Evolutionary conservation across 1,140 invertebrate species (phyloP), one percentile per base, ranked within the genome.

Genomic region (Cydia pomonella): DNA sequence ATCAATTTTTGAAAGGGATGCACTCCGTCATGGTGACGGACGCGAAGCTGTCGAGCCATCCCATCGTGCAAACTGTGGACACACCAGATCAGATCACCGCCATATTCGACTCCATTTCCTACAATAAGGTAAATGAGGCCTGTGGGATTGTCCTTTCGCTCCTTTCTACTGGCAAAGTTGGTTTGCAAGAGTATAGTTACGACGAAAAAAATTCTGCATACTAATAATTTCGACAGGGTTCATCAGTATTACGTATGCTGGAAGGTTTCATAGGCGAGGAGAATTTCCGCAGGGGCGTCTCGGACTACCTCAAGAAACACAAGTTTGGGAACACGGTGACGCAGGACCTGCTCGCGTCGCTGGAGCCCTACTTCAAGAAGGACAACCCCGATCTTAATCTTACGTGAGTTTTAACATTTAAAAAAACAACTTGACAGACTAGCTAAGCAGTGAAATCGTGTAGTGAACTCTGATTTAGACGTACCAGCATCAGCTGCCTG

Each of bases 31-130:
- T 99, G 73, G 91, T 92, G 3, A 93, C 96, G 12, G 99, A 99
- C 87, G 94, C 96, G 1, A 96, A 97, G 73, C 86, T 97, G 0
- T 97, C 96, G 77, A 98, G 97, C 7, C 97, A 98, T 93, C 96
- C 97, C 0, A 98, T 98, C 79, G 95, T 98, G 13, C 96, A 97
- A 87, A 94, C 94, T 4, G 97, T 98, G 21, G 94, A 93, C 50
- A 97, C 97, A 84, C 97, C 98, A 0, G 96, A 97, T 86, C 95
- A 99, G 93, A 99, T 99, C 53, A 98, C 96, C 0, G 96, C 97
- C 75, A 96, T 98, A 74, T 99, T 99, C 89, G 98, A 99, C 92
- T 91, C 94, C 0, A 99, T 99, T 80, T 98, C 98, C 0, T 99
- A 99, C 85, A 96, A 95, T 73, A 99, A 99, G 94, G 97, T 97